Conservation (phyloP, 37 sponge, comb jelly and placozoan genomes). For the Petrosia ficiformis region DNA sequence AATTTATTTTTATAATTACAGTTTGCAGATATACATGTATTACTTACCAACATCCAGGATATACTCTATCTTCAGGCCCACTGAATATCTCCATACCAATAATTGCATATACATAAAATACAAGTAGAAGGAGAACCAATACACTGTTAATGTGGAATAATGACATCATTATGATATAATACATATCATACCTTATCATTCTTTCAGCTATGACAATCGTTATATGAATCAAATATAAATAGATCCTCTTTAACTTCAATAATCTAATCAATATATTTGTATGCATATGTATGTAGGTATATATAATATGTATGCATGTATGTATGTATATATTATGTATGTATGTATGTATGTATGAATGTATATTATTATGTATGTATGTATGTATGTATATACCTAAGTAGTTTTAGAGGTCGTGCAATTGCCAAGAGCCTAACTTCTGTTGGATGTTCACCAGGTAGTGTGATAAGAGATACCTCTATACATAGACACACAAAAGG, state of each 20-base stretch:
- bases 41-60: conserved; percentile 48
- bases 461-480: not conserved
- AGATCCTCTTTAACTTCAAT: not conserved
- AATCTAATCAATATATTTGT: too few relatives aligned
- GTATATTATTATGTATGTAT: not conserved
- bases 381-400: conserved; percentile 22
- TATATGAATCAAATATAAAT: not conserved
- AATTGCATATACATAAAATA: conserved; percentile 80
- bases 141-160: conserved; percentile 21
- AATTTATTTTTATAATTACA: not conserved
- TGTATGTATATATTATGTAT: too few relatives aligned
- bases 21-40: not conserved
- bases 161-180: too few relatives aligned
- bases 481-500: conserved; percentile 19
- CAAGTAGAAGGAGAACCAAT: conserved; percentile 34
- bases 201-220: not conserved
- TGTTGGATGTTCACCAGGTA: too few relatives aligned
- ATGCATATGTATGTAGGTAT: too few relatives aligned
- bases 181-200: conserved; percentile 2
- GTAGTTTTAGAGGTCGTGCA: conserved; percentile 27
- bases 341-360: conserved; percentile 3
- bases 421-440: conserved; percentile 5
- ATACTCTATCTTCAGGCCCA: conserved; percentile 9
- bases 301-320: too few relatives aligned
- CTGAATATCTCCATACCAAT: conserved; percentile 78